Evolutionary conservation across 2,113 vertebrate genomes (phyloP), one percentile per base, ranked within the genome.

Genomic region (Pollachius pollachius): DNA sequence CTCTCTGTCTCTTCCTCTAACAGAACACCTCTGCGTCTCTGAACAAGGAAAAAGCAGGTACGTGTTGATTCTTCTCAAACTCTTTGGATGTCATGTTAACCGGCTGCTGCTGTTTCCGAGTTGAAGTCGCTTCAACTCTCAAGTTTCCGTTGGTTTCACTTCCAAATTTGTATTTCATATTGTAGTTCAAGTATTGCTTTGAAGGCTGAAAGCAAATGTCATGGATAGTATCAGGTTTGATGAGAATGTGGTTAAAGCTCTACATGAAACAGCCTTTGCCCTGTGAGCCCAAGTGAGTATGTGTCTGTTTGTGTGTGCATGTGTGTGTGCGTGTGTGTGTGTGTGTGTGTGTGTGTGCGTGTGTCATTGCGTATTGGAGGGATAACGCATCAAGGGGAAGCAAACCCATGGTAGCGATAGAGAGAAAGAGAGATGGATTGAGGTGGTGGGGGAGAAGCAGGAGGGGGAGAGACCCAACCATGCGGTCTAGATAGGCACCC

Each of bases 401-500:
- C 15, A 17, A 59, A 72, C 25, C 4, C 52, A 54, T 30, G 30
- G 30, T 3, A 30, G 52, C 1, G 16, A 12, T 16, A 12, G 52
- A 54, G 52, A 15, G 52, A n/a, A 6, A 5, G 19, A 37, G 62
- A 60, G 68, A 79, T 52, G 70, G 67, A 48, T 17, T 18, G 6
- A 27, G 52, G 52, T 17, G 52, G 52, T 21, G 41, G 21, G 25
- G 56, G 52, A 30, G 68, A 19, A 19, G 19, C 56, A 77, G 68
- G 71, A 69, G 71, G 66, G 68, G 52, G 65, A 62, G 70, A 85
- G 65, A 78, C 64, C 62, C 73, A 77, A 77, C 69, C 81, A 80
- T 84, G 68, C 8, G 8, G 71, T 41, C 25, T 37, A 83, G 89
- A 90, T 89, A 89, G 88, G 81, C 68, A 59, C 52, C 52, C 52